Evolutionary conservation across 2,113 vertebrate species (phyloP), one percentile per base, ranked within the genome.

Genomic region (Furnarius figulus): DNA sequence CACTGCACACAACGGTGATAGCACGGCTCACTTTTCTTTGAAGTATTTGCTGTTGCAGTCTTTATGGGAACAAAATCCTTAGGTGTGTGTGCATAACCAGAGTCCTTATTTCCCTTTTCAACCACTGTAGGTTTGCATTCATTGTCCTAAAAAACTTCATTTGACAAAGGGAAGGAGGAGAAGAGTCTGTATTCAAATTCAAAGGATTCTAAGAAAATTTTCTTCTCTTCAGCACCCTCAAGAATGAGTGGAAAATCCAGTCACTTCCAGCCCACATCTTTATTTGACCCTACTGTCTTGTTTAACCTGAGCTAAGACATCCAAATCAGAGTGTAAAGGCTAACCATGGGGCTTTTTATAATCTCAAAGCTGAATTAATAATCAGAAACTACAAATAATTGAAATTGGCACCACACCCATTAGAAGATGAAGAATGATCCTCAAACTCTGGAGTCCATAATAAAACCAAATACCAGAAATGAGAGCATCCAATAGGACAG

Each of bases 361-460:
- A 90, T 53, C n/a, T 31, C 49, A 62, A 20, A 52, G 46, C 42
- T n/a, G 33, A 90, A 40, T 31, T 49, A 70, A 91, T 77, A 14
- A 87, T 35, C 39, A 70, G 66, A 71, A 33, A 4, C 3, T 27
- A 84, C 67, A 91, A 93, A 76, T 94, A 77, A 94, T 40, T 86
- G 65, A 87, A 93, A 80, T 19, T 80, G 27, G 8, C 33, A 82
- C 8, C 49, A 74, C 20, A 70, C 22, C 33, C 13, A 2, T 71
- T 68, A 82, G 39, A 93, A 89, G 35, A 12, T 80, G 13, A 82
- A 87, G 39, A n/a, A 65, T 20, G 3, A 83, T 50, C 58, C 93
- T 85, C 1, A 0, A 55, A 40, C 4, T 67, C 55, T 49, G 35
- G 62, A 91, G 23, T 49, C 62, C 20, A 50, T 52, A 89, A 68